A percentile compares a stretch with the other conserved stretches of the same genome.
Conservation (phyloP, 1,140 invertebrate genomes). For the Maniola jurtina region DNA sequence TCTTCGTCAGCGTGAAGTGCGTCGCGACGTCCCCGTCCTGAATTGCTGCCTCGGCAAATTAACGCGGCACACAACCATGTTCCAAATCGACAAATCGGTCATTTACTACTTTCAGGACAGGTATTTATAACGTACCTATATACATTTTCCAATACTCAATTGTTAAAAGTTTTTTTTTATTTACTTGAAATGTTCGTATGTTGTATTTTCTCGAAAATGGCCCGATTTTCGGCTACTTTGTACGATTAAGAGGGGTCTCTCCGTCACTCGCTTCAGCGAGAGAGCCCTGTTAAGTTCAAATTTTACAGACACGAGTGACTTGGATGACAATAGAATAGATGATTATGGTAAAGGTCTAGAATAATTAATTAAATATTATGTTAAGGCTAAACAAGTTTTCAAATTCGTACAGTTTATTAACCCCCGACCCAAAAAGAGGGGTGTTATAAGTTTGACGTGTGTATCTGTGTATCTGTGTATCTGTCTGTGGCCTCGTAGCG, state of each 20-base stretch:
- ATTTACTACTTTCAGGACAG: constrained; percentile 35
- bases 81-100: constrained; percentile 39
- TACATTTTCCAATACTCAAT: background rate
- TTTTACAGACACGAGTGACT: too few species aligned
- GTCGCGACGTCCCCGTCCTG: constrained; percentile 57
- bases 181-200: too few species aligned
- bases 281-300: too few species aligned
- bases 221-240: too few species aligned
- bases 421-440: too few species aligned
- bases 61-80: constrained; percentile 47
- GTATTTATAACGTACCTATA: background rate
- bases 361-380: constrained; percentile 17
- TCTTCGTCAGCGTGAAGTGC: constrained; percentile 46
- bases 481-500: too few species aligned
- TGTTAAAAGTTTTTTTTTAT: too few species aligned
- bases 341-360: constrained; percentile 9
- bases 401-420: background rate
- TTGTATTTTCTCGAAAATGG: too few species aligned
- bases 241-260: too few species aligned
- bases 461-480: too few species aligned
- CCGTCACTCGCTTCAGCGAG: too few species aligned
- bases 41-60: constrained; percentile 64
- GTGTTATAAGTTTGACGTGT: too few species aligned
- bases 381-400: constrained; percentile 20
- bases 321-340: background rate